phyloP scores from a whole-genome alignment of 2,113 vertebrate species.

The Hemicordylus capensis region DNA sequence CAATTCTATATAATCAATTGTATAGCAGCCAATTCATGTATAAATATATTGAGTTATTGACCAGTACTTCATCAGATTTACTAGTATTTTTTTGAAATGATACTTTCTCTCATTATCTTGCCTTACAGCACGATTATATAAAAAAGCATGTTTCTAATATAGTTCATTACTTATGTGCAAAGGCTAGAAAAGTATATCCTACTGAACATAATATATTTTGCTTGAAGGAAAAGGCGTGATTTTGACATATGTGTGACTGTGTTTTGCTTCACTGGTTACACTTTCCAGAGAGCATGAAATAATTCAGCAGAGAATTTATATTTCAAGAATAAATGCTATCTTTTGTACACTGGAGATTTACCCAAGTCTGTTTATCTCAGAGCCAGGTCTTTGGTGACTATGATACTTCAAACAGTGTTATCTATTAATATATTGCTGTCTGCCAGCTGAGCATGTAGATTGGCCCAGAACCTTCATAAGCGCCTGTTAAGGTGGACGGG shows the following conservation, averaged over 20 bases:
- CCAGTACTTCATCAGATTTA: background rate
- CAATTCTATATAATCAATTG: too few relatives aligned
- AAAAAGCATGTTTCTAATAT: background rate
- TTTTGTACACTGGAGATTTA: background rate
- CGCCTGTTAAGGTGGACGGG: too few relatives aligned
- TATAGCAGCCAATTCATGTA: too few relatives aligned
- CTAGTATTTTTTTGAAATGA: background rate
- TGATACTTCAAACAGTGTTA: background rate
- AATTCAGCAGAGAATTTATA: background rate
- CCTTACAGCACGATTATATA: background rate
- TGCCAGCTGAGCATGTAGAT: too few relatives aligned
- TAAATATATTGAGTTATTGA: background rate
- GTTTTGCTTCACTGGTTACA: background rate
- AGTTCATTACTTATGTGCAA: background rate
- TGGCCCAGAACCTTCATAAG: too few relatives aligned
- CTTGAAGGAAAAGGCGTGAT: background rate
- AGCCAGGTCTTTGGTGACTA: background rate
- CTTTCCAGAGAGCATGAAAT: background rate
- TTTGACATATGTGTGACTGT: background rate
- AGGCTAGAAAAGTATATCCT: background rate
- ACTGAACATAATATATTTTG: background rate
- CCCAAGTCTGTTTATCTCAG: background rate
- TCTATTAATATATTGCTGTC: too few relatives aligned
- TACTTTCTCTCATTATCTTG: background rate
- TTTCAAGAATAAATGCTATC: background rate